These are phyloP conservation scores for Peromyscus maniculatus DNA, from an alignment of 2,113 vertebrate species.

Conservation along the genomic window DNA sequence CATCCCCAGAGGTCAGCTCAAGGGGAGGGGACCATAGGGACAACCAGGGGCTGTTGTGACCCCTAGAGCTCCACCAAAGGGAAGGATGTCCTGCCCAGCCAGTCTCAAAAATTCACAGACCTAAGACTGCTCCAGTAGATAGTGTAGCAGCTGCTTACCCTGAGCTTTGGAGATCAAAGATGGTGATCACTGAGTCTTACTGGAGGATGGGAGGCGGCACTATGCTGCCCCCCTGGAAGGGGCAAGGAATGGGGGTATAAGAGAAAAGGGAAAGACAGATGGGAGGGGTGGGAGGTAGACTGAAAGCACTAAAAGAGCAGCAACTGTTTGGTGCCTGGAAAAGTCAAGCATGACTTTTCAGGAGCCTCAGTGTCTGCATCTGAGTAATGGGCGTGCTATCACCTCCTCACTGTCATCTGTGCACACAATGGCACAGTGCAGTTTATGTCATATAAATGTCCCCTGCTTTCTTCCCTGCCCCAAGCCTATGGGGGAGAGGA, in stretches of 20 bases:
- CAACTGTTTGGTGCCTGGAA: not conserved
- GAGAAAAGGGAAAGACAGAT: not conserved
- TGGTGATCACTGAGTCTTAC: not conserved
- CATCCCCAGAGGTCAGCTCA: not conserved
- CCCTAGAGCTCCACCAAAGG: not conserved
- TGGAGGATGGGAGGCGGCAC: not conserved
- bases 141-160: not conserved
- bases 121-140: fast-evolving
- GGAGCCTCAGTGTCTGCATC: not conserved
- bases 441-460: not conserved
- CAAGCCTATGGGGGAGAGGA: not conserved
- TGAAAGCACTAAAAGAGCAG: not conserved
- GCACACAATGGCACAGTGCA: fast-evolving
- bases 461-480: not conserved
- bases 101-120: not conserved
- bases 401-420: too few species aligned
- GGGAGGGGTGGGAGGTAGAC: not conserved
- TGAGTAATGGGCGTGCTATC: not conserved
- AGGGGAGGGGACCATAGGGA: not conserved
- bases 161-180: not conserved
- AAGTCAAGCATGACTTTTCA: not conserved
- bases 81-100: not conserved
- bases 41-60: not conserved
- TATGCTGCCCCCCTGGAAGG: not conserved
- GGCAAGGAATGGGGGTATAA: not conserved